Base-by-base conservation (phyloP, 2,113 vertebrate genomes). In the Choloepus hoffmanni region DNA sequence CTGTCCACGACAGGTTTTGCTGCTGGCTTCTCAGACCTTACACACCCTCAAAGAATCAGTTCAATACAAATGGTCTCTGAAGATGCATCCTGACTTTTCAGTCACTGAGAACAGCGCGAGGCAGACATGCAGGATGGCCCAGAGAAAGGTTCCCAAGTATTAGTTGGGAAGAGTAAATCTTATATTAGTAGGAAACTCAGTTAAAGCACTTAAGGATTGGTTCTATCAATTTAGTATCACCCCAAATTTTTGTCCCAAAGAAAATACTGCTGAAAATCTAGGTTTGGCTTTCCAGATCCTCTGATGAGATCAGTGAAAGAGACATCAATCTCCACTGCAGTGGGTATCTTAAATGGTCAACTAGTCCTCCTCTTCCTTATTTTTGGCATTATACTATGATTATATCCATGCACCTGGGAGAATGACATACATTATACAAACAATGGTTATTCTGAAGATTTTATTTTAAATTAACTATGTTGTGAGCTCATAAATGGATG, bases 391-490 rank as follows among this genome's bases (percentile, higher is more conserved):
- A 60, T 78, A 21, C 30, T 78, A 63, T 85, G 77, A 67, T 89
- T 74, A 85, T 83, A 73, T 45, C 30, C 19, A 40, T 65, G 62
- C 76, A 76, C 62, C 79, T 89, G 65, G 40, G n/a, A 76, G 45
- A 95, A 6, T 86, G 55, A 58, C 40, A 65, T 28, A 15, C 48
- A 45, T 85, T 93, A 82, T 92, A 82, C 43, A 30, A 95, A 48
- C 28, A 72, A 74, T 72, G 30, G 84, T 92, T 92, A 77, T 68
- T 55, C 90, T 89, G 79, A 92, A 89, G 50, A 60, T 95, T 96
- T 88, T 78, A 88, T 97, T 94, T 92, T 78, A 86, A 92, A 89
- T 86, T 63, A 94, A 78, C 78, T 65, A 55, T 86, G 76, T 89
- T 95, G 72, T 92, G 36, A 76, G 7, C 36, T 77, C 62, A 90